Percentiles rank a stretch among this genome's conserved stretches.
These are phyloP conservation scores for Pluvialis apricaria DNA, from an alignment of 2,113 vertebrate genomes.

Conservation along the genomic window DNA sequence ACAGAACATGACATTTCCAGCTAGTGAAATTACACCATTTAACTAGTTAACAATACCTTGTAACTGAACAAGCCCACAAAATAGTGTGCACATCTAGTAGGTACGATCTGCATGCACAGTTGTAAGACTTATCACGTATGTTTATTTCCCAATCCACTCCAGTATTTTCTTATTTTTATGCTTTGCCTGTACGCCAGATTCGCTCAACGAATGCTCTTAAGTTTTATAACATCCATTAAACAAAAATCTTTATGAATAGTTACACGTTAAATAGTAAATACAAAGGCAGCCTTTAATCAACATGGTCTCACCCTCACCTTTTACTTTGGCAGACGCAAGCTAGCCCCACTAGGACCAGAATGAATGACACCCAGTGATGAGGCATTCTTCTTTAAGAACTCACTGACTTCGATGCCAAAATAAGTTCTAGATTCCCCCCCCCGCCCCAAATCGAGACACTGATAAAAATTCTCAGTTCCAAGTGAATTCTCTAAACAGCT, in stretches of 20 bases:
- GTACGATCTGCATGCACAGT: background rate
- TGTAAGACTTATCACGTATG: fast-evolving
- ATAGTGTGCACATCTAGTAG: background rate
- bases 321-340: background rate
- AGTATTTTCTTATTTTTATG: background rate
- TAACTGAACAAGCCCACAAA: background rate
- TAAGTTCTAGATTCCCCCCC: background rate
- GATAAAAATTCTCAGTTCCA: background rate
- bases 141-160: background rate
- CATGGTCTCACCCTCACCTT: background rate
- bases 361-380: background rate
- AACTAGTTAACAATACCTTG: background rate
- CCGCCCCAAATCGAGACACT: background rate
- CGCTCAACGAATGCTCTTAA: background rate
- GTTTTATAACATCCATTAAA: background rate
- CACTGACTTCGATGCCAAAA: background rate
- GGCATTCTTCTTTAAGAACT: background rate
- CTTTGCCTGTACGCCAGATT: background rate
- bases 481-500: background rate
- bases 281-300: background rate
- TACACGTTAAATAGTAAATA: background rate
- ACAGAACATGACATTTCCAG: background rate
- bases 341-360: background rate
- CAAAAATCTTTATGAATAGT: no score
- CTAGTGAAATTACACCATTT: background rate